These are phyloP conservation scores for Drosophila mercatorum DNA, from an alignment of 2,888 invertebrate species.

Conservation along the genomic window DNA sequence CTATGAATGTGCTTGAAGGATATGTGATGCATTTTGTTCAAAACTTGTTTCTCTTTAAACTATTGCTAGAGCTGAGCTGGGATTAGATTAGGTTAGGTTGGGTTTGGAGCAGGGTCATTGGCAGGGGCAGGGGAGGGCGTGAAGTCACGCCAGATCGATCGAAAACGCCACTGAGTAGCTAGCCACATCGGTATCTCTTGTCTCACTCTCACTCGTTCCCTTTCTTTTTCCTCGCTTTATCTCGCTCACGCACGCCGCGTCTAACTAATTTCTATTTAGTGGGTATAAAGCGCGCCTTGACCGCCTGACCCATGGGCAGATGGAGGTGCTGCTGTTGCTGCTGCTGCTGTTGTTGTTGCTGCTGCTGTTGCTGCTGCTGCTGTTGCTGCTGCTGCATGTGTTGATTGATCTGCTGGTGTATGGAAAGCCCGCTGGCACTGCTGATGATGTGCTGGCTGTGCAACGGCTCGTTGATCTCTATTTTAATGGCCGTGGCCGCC, in stretches of 20 bases:
- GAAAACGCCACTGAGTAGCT: constrained; percentile 31
- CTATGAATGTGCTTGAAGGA: constrained; percentile 53
- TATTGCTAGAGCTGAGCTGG: constrained; percentile 34
- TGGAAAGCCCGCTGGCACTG: constrained; percentile 82
- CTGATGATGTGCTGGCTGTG: constrained; percentile 82
- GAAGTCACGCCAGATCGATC: constrained; percentile 35
- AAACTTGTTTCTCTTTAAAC: constrained; percentile 28
- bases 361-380: constrained; percentile 73
- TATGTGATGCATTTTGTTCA: constrained; percentile 55
- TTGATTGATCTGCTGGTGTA: constrained; percentile 83
- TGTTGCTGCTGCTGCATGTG: constrained; percentile 79
- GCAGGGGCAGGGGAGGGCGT: neutral
- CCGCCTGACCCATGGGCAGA: constrained; percentile 78
- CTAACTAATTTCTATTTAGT: constrained; percentile 72
- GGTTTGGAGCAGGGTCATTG: neutral
- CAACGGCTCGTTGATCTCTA: constrained; percentile 82
- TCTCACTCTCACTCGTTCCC: constrained; percentile 11
- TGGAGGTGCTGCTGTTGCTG: constrained; percentile 75
- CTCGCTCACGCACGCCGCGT: constrained; percentile 11
- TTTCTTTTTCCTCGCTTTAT: neutral
- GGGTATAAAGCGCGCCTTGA: constrained; percentile 84
- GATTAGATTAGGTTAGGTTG: neutral
- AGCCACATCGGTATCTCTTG: neutral
- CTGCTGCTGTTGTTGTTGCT: constrained; percentile 73
- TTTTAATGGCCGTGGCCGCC: constrained; percentile 81